phyloP scores from a whole-genome alignment of 2,113 vertebrate species.

The Chamaetylas fuelleborni region DNA sequence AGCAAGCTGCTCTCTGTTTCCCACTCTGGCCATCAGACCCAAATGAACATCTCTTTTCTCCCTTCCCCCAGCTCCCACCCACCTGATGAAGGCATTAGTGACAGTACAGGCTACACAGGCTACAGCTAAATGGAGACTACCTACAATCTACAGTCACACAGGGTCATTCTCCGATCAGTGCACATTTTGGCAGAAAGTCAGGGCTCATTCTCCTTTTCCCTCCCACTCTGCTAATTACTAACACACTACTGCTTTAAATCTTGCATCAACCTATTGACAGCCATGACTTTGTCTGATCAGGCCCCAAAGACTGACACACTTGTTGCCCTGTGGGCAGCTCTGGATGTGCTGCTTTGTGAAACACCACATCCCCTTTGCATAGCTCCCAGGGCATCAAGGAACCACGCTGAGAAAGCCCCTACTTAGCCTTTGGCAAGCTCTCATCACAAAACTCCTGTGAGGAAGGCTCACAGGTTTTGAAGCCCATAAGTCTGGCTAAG shows the following conservation, averaged over 20 bases:
- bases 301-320: not conserved
- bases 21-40: conserved; percentile 20
- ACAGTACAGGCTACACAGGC: conserved; percentile 60
- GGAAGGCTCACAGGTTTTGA: not conserved
- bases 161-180: conserved; percentile 80
- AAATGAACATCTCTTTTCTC: conserved; percentile 17
- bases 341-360: not conserved
- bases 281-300: not conserved
- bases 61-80: conserved; percentile 24
- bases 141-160: conserved; percentile 66
- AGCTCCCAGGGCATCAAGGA: not conserved
- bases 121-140: conserved; percentile 71
- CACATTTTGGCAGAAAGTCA: not conserved
- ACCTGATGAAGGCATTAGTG: conserved; percentile 68
- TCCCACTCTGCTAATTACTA: not conserved
- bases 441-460: not conserved
- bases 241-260: not conserved
- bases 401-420: not conserved
- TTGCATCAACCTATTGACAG: not conserved
- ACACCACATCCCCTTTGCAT: not conserved
- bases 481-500: not conserved
- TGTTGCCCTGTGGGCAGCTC: not conserved
- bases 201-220: not conserved
- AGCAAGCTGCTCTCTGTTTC: not conserved
- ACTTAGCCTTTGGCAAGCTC: not conserved